These are phyloP conservation scores for Copidosoma aretas DNA, from an alignment of 2,888 invertebrate species.

Conservation along the genomic window DNA sequence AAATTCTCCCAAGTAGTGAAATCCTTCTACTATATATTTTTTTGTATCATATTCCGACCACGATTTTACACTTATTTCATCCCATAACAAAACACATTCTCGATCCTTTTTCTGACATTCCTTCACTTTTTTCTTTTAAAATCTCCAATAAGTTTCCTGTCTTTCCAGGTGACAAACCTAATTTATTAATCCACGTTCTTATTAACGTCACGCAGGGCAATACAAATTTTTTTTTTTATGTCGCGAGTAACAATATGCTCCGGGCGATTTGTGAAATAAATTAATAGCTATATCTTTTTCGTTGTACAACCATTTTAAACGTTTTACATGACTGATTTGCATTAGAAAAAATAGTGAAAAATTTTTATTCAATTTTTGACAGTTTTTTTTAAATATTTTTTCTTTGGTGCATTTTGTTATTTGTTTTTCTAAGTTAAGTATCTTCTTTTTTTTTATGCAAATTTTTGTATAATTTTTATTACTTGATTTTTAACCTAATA, in stretches of 20 bases:
- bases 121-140: conserved; percentile 40
- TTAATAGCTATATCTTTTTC: conserved; percentile 48
- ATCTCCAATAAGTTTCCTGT: conserved; percentile 41
- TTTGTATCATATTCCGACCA: conserved; percentile 43
- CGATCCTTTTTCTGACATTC: conserved; percentile 44
- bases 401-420: neutral
- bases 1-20: conserved; percentile 43
- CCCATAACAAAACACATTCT: conserved; percentile 45
- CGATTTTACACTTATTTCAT: conserved; percentile 46
- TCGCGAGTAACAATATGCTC: conserved; percentile 44
- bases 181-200: conserved; percentile 46
- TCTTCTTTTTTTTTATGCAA: too few relatives aligned
- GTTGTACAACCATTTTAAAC: conserved; percentile 42
- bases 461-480: too few relatives aligned
- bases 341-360: conserved; percentile 37
- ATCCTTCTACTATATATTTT: conserved; percentile 44
- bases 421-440: too few relatives aligned
- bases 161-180: conserved; percentile 44
- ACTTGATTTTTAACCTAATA: too few relatives aligned
- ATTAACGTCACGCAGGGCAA: conserved; percentile 47
- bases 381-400: neutral
- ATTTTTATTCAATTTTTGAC: conserved; percentile 9
- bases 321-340: conserved; percentile 40
- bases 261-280: conserved; percentile 51
- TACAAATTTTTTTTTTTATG: conserved; percentile 40